Conservation (phyloP, 35 echinoderm and acorn worm genomes). For the Lytechinus pictus region DNA sequence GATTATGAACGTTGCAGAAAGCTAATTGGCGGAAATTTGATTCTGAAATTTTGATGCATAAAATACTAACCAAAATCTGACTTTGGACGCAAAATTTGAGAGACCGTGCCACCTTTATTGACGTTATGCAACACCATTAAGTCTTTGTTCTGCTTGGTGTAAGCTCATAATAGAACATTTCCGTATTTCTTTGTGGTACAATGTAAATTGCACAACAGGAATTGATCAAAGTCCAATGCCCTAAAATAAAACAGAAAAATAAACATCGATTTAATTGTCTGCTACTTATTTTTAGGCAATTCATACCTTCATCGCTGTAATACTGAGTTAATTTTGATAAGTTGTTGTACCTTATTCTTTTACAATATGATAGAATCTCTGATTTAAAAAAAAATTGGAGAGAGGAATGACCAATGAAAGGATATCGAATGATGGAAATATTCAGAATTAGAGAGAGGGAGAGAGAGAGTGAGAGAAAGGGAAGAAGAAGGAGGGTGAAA, state of each 20-base stretch:
- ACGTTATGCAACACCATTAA: too few relatives aligned
- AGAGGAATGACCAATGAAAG: too few relatives aligned
- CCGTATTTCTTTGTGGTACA: background rate
- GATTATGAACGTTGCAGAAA: too few relatives aligned
- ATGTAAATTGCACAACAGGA: background rate
- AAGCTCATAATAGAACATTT: background rate
- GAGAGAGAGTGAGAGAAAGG: background rate
- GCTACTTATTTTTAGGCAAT: background rate
- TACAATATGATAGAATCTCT: background rate
- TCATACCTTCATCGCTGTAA: background rate
- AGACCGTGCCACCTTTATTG: too few relatives aligned
- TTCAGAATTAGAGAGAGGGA: too few relatives aligned
- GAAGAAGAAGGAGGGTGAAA: background rate
- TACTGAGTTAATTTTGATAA: background rate
- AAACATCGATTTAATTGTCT: background rate
- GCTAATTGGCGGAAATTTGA: too few relatives aligned
- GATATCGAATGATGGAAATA: too few relatives aligned
- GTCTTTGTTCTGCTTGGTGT: background rate
- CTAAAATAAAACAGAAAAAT: background rate
- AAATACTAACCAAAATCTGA: too few relatives aligned
- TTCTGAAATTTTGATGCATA: too few relatives aligned
- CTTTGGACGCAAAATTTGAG: too few relatives aligned
- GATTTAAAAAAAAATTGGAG: too few relatives aligned
- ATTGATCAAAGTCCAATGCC: background rate
- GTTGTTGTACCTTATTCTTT: background rate